These are phyloP conservation scores for Andrena trimmerana DNA, from an alignment of 2,888 invertebrate genomes.

Conservation along the genomic window DNA sequence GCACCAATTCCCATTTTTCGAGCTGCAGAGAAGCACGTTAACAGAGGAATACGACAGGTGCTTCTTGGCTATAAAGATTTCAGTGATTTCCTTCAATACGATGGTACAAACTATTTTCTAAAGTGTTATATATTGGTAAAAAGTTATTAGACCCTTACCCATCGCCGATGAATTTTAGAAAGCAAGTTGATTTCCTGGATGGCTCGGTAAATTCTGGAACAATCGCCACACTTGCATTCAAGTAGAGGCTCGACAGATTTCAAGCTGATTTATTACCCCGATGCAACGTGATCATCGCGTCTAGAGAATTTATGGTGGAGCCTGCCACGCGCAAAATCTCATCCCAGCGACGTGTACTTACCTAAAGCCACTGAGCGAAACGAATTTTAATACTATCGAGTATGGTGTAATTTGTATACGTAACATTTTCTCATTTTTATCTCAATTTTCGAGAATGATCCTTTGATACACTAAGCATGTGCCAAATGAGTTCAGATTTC, in stretches of 20 bases:
- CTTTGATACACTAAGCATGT: background rate
- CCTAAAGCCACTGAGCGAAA: background rate
- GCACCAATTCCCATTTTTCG: constrained; percentile 30
- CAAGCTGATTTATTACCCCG: constrained; percentile 48
- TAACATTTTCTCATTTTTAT: background rate
- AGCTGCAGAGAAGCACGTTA: constrained; percentile 16
- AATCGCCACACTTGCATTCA: background rate
- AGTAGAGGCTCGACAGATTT: constrained; percentile 36
- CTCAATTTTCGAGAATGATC: background rate
- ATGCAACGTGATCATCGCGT: constrained; percentile 33
- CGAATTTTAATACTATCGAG: constrained; percentile 26
- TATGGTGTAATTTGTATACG: background rate
- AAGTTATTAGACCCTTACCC: background rate
- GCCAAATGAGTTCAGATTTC: background rate
- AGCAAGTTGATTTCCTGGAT: constrained; percentile 1
- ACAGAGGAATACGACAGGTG: constrained; percentile 1
- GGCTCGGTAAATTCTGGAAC: constrained; percentile 28
- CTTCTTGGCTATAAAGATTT: constrained; percentile 19
- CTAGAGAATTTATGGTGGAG: constrained; percentile 42
- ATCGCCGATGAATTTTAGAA: background rate
- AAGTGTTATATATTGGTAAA: no score
- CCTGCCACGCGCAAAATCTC: constrained; percentile 32
- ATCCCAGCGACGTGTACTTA: background rate
- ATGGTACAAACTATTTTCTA: background rate
- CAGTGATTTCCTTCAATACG: constrained; percentile 5